Conservation (phyloP, 1,140 invertebrate genomes). For the Brachionus asplanchnoidis region DNA sequence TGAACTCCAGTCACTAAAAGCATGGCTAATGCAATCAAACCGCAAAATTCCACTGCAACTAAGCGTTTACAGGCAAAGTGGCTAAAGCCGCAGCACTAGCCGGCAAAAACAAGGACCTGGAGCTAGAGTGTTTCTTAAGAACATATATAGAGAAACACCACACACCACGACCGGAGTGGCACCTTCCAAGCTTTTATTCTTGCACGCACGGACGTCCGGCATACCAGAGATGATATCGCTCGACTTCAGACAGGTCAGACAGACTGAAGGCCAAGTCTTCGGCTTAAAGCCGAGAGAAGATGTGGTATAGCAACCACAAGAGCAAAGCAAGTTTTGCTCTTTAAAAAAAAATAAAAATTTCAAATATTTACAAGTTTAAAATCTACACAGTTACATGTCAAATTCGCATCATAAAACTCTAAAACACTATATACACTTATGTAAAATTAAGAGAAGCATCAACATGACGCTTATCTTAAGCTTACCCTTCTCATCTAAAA, state of each 20-base stretch:
- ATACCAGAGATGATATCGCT: not conserved
- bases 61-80: not conserved
- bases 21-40: not conserved
- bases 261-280: not conserved
- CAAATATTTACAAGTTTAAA: no score
- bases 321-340: not conserved
- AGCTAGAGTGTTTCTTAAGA: not conserved
- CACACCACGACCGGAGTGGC: not conserved
- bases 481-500: no score
- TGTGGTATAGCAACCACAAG: conserved; percentile 28
- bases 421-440: not conserved
- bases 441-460: not conserved
- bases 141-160: not conserved
- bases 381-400: no score
- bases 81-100: not conserved
- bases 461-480: no score
- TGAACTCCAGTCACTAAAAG: not conserved
- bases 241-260: not conserved
- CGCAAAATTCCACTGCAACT: not conserved
- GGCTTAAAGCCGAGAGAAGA: not conserved
- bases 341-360: not conserved
- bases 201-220: not conserved
- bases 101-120: not conserved
- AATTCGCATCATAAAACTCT: no score
- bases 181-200: not conserved